Evolutionary conservation across 2,113 vertebrate species (phyloP).

Genomic region (Tetrax tetrax): DNA sequence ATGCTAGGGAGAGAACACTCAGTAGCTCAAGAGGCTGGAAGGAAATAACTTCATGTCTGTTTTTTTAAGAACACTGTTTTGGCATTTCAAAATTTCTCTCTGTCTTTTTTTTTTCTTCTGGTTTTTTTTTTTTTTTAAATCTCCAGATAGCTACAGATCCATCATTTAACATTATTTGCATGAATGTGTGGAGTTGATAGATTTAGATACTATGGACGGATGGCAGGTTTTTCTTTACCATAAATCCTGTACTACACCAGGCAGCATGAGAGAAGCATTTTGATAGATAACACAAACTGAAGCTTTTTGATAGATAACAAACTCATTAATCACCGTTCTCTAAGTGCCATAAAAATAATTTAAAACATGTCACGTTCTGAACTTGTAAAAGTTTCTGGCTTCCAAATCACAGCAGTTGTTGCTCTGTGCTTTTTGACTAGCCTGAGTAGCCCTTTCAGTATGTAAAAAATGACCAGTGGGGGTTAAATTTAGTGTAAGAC

Average conservation of each 20-base stretch:
- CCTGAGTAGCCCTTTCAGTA: slow-evolving; percentile 28
- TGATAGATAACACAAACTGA: slow-evolving; percentile 68
- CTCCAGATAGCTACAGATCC: slow-evolving; percentile 31
- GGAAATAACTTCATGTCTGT: neutral
- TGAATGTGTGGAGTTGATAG: slow-evolving; percentile 57
- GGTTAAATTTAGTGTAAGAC: slow-evolving; percentile 72
- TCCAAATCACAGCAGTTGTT: slow-evolving; percentile 50
- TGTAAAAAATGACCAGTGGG: slow-evolving; percentile 4
- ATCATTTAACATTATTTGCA: slow-evolving; percentile 58
- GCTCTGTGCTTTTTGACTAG: slow-evolving; percentile 34
- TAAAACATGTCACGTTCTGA: slow-evolving; percentile 26
- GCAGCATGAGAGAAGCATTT: slow-evolving; percentile 60
- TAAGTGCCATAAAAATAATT: slow-evolving; percentile 61
- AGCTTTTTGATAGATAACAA: slow-evolving; percentile 49
- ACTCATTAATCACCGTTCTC: slow-evolving; percentile 69
- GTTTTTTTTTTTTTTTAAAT: neutral
- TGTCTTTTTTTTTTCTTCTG: too few relatives aligned
- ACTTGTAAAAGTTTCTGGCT: slow-evolving; percentile 27
- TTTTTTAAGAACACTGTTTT: slow-evolving; percentile 47
- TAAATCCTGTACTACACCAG: slow-evolving; percentile 61
- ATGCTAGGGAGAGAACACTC: neutral
- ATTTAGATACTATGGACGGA: slow-evolving; percentile 46
- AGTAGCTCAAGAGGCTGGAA: slow-evolving; percentile 22
- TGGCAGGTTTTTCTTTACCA: slow-evolving; percentile 65
- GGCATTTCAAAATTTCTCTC: neutral